A percentile compares a stretch with the other conserved stretches of the same genome.
phyloP scores from a whole-genome alignment of 2,113 vertebrate genomes.

The Heloderma charlesbogerti region DNA sequence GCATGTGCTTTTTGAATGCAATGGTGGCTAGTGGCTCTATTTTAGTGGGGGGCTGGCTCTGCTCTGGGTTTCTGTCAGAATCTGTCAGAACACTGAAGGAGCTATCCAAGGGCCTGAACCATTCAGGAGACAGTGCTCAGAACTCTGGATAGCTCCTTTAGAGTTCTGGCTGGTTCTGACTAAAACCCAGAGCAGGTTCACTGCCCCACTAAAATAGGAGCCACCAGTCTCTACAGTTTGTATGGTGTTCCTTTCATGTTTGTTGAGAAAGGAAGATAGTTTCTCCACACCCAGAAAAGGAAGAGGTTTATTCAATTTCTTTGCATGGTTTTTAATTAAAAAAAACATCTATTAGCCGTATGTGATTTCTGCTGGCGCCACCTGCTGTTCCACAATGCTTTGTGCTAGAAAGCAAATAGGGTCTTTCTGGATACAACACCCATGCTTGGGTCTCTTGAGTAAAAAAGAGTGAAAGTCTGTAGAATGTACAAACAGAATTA shows the following conservation, averaged over 20 bases:
- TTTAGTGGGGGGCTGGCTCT: too few species aligned
- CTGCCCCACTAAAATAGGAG: too few species aligned
- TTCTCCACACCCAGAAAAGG: not conserved
- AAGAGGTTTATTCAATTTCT: not conserved
- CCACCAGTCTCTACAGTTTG: not conserved
- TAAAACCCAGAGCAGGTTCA: too few species aligned
- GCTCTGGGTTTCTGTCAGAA: too few species aligned
- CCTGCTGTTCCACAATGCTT: conserved; percentile 54
- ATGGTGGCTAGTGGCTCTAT: too few species aligned
- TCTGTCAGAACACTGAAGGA: too few species aligned
- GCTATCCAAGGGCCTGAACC: too few species aligned
- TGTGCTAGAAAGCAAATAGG: not conserved
- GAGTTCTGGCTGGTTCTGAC: not conserved
- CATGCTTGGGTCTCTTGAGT: not conserved
- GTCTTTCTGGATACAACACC: not conserved
- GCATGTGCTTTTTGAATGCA: not conserved
- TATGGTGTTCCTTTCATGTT: not conserved
- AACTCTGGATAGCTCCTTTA: too few species aligned
- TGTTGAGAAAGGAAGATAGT: not conserved
- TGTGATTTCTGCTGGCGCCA: conserved; percentile 58
- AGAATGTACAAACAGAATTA: not conserved
- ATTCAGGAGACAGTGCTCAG: too few species aligned
- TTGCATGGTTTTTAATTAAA: not conserved
- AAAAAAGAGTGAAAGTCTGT: not conserved
- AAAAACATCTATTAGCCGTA: not conserved